Percentiles rank a stretch among this genome's conserved stretches.
Conservation (phyloP, 2,113 vertebrate genomes). For the Odobenus rosmarus region DNA sequence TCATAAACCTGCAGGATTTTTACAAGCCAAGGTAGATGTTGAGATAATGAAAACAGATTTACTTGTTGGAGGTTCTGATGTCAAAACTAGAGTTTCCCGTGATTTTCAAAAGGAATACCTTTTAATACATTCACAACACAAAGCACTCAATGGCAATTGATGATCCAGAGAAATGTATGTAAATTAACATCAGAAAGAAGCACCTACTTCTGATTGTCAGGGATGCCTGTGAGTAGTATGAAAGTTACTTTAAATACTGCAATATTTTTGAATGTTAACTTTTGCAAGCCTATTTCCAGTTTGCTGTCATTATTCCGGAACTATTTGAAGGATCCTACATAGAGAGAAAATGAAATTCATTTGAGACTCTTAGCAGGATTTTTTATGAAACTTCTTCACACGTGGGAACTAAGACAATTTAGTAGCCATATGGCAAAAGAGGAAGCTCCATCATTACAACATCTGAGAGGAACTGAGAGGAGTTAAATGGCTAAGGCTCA, state of each 20-base stretch:
- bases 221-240: background rate
- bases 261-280: constrained; percentile 41
- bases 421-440: constrained; percentile 45
- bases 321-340: constrained; percentile 44
- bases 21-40: constrained; percentile 49
- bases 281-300: constrained; percentile 52
- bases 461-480: background rate
- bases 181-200: constrained; percentile 33
- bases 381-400: constrained; percentile 50
- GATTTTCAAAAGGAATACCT: constrained; percentile 42
- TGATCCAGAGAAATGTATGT: background rate
- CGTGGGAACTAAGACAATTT: constrained; percentile 32
- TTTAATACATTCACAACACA: constrained; percentile 15
- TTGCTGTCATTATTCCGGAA: constrained; percentile 19
- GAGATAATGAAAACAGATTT: constrained; percentile 76
- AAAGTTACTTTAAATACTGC: background rate
- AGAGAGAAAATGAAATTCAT: constrained; percentile 47
- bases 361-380: constrained; percentile 32
- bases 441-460: constrained; percentile 57
- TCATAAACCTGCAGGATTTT: constrained; percentile 76
- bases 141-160: background rate
- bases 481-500: background rate
- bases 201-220: background rate
- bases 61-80: constrained; percentile 53
- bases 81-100: constrained; percentile 27